Evolutionary conservation across 1,140 invertebrate species (phyloP), one percentile per base, ranked within the genome.

Genomic region (Bombus picipes): DNA sequence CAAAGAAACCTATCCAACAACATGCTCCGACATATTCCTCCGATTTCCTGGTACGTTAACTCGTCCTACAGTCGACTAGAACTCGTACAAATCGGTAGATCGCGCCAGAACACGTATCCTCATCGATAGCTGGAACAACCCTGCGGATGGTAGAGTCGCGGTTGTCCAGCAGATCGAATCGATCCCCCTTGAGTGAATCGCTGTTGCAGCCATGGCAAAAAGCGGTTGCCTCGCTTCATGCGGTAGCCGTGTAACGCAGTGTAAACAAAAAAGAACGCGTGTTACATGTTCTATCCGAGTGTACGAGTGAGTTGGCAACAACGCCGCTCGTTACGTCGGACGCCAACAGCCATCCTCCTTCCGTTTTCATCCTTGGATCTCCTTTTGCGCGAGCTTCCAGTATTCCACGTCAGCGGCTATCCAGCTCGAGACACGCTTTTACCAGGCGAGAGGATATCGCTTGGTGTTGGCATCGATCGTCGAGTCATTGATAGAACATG

Each of bases 201-300:
- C 87, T 77, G 72, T 71, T 85, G 77, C 85, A 83, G 82, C 79
- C 39, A 57, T 65, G 59, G 89, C 88, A 93, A 93, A 92, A 93
- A 93, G 90, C 83, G 89, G 90, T 91, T 89, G 83, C 90, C 89
- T 90, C 89, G 89, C 89, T 92, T 92, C 89, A 53, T 53, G 89
- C 90, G 88, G 92, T 93, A 94, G 91, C 89, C 85, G 87, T 92
- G 89, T 91, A 91, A 93, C 88, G 82, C 87, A 88, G 89, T 91
- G 90, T 90, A 92, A 92, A 92, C 88, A 93, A 93, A 93, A 93
- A 92, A 91, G 88, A 47, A 89, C 85, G 88, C 83, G 73, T 90
- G 80, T 88, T 91, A 88, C 86, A 74, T 82, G 70, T 22, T 59
- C 80, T 86, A 79, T 81, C 62, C 57, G 77, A 86, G 43, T 10